Percentiles rank a stretch among this genome's conserved stretches.
Conservation (phyloP, 2,797 vertebrate species). For the Carapus acus region DNA sequence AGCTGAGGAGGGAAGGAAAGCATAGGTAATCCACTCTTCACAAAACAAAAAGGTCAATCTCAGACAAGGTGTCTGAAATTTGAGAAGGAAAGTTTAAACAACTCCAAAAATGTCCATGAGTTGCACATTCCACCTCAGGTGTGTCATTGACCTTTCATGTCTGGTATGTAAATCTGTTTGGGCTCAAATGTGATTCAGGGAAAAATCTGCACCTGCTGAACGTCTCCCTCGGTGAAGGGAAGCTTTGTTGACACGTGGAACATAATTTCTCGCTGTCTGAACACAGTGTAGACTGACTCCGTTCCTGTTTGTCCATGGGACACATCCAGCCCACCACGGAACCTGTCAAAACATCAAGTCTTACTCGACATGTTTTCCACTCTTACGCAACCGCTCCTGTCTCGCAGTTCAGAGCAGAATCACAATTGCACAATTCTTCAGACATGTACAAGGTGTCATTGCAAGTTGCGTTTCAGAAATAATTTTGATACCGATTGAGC, state of each 20-base stretch:
- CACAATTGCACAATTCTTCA: too few relatives aligned
- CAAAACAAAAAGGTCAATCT: too few relatives aligned
- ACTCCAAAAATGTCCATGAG: too few relatives aligned
- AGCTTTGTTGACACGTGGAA: slow-evolving; percentile 98
- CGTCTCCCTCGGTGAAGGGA: slow-evolving; percentile 92
- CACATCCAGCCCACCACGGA: slow-evolving; percentile 94
- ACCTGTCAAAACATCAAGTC: slow-evolving; percentile 71
- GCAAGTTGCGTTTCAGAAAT: slow-evolving; percentile 32
- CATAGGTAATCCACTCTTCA: background rate
- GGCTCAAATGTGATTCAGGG: background rate
- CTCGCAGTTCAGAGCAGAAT: too few relatives aligned
- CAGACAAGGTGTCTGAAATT: too few relatives aligned
- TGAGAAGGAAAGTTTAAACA: too few relatives aligned
- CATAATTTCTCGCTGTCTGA: slow-evolving; percentile 96
- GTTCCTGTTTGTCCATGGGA: slow-evolving; percentile 91
- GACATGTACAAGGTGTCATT: too few relatives aligned
- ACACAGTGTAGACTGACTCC: slow-evolving; percentile 90
- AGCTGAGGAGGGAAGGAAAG: slow-evolving; percentile 80
- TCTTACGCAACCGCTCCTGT: too few relatives aligned
- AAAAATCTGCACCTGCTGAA: slow-evolving; percentile 82
- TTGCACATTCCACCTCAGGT: too few relatives aligned
- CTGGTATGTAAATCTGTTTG: slow-evolving; percentile 5
- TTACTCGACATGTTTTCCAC: background rate
- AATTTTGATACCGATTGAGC: slow-evolving; percentile 25
- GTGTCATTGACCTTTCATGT: background rate